Conservation (phyloP, 2,888 invertebrate genomes). For the Strigamia crassipes region DNA sequence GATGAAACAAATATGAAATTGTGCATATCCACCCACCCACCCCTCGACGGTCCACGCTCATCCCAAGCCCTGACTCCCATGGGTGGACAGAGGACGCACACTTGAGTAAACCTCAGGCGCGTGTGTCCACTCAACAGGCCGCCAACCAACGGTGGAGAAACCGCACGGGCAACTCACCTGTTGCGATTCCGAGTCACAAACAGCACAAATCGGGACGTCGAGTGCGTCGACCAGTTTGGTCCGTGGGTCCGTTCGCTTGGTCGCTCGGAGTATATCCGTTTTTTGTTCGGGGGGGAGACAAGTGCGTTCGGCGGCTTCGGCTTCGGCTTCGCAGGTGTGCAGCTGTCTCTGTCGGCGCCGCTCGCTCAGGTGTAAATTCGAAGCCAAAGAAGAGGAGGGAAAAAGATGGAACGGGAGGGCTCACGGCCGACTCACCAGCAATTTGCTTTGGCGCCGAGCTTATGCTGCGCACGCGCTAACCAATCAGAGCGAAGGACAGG, state of each 20-base stretch:
- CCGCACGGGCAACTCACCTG: constrained; percentile 36
- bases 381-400: constrained; percentile 30
- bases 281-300: neutral
- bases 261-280: constrained; percentile 23
- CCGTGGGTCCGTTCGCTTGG: neutral
- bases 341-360: constrained; percentile 18
- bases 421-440: constrained; percentile 42
- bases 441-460: constrained; percentile 42
- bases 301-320: neutral
- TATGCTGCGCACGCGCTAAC: constrained; percentile 39
- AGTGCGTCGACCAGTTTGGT: neutral
- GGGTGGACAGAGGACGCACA: constrained; percentile 39
- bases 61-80: constrained; percentile 34
- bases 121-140: constrained; percentile 42
- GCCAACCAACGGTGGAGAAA: constrained; percentile 32
- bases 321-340: constrained; percentile 5
- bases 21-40: neutral
- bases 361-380: constrained; percentile 39
- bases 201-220: constrained; percentile 9
- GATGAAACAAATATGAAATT: neutral
- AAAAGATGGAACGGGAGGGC: constrained; percentile 40
- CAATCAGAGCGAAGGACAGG: constrained; percentile 42
- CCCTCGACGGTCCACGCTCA: neutral
- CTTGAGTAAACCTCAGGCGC: constrained; percentile 35
- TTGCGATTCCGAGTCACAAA: constrained; percentile 33